Percentiles rank a stretch among this genome's conserved stretches.
phyloP scores from a whole-genome alignment of 2,797 vertebrate genomes.

The Syndactyla subalaris region DNA sequence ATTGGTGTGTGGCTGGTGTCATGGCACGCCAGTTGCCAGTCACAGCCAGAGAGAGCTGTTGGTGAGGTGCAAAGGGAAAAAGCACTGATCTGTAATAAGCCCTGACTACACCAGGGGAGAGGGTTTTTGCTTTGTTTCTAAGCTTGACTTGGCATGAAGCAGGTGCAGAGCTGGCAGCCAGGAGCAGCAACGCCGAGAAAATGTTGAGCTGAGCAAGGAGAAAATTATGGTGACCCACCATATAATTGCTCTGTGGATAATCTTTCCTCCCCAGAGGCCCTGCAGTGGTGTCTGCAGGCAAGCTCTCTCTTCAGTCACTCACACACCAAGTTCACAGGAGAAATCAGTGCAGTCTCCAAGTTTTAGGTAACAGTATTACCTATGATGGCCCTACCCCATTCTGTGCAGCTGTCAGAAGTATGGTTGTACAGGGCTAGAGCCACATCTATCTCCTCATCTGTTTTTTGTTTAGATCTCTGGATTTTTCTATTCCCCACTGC shows the following conservation, averaged over 20 bases:
- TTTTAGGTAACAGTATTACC: not conserved
- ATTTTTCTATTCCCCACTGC: not conserved
- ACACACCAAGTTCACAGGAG: not conserved
- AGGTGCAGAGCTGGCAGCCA: constrained; percentile 40
- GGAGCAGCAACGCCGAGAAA: constrained; percentile 12
- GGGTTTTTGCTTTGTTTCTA: not conserved
- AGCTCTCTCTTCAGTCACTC: not conserved
- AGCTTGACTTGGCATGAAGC: not conserved
- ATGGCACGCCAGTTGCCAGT: not conserved
- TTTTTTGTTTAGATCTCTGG: not conserved
- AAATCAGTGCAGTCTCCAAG: not conserved
- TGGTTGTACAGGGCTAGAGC: not conserved
- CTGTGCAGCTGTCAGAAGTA: not conserved
- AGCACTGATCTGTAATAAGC: not conserved
- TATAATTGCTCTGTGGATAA: not conserved
- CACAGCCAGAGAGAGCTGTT: not conserved
- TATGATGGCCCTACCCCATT: not conserved
- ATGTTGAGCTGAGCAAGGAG: not conserved
- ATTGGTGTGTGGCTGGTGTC: not conserved
- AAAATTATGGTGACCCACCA: not conserved
- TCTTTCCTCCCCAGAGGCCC: not conserved
- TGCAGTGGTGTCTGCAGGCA: not conserved
- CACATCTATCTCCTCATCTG: not conserved
- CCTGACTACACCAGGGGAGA: not conserved
- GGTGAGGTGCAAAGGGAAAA: not conserved